These are phyloP conservation scores for Oncopodura yosiiana DNA, from an alignment of 1,140 invertebrate species.

Conservation along the genomic window DNA sequence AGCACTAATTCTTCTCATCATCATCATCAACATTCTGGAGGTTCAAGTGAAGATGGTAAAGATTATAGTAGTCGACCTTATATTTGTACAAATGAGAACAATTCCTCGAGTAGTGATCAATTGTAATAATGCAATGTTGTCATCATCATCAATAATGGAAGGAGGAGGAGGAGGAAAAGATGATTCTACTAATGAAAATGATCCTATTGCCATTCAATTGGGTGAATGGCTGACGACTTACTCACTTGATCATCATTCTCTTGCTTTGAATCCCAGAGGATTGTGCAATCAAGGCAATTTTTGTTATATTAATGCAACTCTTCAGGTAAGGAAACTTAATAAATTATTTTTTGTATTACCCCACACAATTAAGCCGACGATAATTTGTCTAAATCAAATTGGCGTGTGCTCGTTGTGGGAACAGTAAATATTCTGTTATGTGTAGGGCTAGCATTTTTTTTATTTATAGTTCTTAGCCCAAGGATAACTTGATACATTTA, in stretches of 20 bases:
- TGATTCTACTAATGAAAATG: conserved; percentile 28
- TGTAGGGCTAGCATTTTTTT: conserved; percentile 13
- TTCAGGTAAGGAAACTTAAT: conserved; percentile 46
- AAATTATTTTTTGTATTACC: conserved; percentile 39
- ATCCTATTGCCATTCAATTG: conserved; percentile 22
- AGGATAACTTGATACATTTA: conserved; percentile 11
- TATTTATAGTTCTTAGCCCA: conserved; percentile 1
- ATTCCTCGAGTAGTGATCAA: no score
- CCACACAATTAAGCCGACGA: conserved; percentile 18
- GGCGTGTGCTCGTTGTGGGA: conserved; percentile 21
- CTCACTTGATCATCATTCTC: conserved; percentile 58
- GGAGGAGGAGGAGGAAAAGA: not conserved
- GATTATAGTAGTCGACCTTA: no score
- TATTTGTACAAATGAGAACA: no score
- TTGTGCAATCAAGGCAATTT: conserved; percentile 85
- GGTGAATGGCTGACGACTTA: conserved; percentile 44
- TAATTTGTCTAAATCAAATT: not conserved
- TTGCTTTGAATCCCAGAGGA: conserved; percentile 70
- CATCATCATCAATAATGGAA: no score
- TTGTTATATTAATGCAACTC: conserved; percentile 88
- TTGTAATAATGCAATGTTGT: no score
- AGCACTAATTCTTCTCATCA: not conserved
- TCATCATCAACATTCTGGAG: not conserved
- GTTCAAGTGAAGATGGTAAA: not conserved
- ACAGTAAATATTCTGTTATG: conserved; percentile 15